Percentiles rank a stretch among this genome's conserved stretches.
Conservation (phyloP, 2,113 vertebrate species). For the Istiophorus platypterus region DNA sequence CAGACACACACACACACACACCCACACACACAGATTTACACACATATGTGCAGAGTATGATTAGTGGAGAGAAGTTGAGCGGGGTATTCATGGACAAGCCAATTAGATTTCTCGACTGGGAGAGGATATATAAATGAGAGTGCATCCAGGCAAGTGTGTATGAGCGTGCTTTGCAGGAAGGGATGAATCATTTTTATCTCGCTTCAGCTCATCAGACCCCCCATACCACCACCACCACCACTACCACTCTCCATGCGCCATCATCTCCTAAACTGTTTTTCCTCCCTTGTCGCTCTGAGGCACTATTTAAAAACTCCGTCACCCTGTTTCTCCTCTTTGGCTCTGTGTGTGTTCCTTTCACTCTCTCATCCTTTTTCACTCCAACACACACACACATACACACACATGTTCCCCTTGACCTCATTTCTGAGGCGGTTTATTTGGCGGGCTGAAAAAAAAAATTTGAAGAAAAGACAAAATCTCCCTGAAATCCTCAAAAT, state of each 20-base stretch:
- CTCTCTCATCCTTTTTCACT: slow-evolving; percentile 29
- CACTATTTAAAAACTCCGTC: slow-evolving; percentile 64
- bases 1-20: slow-evolving; percentile 35
- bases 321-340: slow-evolving; percentile 43
- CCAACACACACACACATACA: slow-evolving; percentile 14
- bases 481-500: slow-evolving; percentile 69
- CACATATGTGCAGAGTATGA: slow-evolving; percentile 36
- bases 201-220: slow-evolving; percentile 60
- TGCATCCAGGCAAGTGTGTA: slow-evolving; percentile 53
- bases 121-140: slow-evolving; percentile 57
- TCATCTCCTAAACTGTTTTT: slow-evolving; percentile 60
- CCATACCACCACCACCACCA: background rate
- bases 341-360: slow-evolving; percentile 41
- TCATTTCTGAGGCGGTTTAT: slow-evolving; percentile 71
- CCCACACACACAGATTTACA: slow-evolving; percentile 23
- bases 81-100: slow-evolving; percentile 65
- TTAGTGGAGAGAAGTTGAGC: slow-evolving; percentile 58
- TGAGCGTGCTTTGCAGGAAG: slow-evolving; percentile 34
- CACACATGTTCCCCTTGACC: slow-evolving; percentile 70
- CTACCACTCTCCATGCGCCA: slow-evolving; percentile 34
- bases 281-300: slow-evolving; percentile 43
- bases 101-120: slow-evolving; percentile 68
- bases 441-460: slow-evolving; percentile 52
- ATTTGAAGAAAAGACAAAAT: slow-evolving; percentile 63
- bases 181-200: slow-evolving; percentile 74